Conservation (phyloP, 2,113 vertebrate genomes). For the Micromys minutus region DNA sequence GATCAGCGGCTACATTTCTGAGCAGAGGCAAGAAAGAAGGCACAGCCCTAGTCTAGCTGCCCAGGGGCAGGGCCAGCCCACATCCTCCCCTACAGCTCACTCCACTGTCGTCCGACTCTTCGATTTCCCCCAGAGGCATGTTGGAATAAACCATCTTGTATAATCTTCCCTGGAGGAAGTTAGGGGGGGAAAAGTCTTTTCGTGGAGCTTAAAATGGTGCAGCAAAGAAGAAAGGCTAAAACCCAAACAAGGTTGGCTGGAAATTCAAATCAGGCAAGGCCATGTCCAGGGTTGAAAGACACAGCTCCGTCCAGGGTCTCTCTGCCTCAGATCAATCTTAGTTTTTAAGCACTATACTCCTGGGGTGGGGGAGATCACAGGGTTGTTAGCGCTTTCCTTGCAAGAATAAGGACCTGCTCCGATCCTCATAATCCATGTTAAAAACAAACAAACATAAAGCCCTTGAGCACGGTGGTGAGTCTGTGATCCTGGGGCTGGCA, state of each 20-base stretch:
- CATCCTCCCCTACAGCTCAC: background rate
- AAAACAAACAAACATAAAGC: background rate
- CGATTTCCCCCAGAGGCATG: background rate
- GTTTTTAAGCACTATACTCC: background rate
- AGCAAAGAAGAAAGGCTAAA: slow-evolving; percentile 15
- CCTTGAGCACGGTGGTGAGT: background rate
- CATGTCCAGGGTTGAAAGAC: background rate
- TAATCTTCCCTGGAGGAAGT: background rate
- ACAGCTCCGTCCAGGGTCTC: background rate
- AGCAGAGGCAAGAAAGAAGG: background rate
- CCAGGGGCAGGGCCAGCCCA: background rate
- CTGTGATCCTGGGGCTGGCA: background rate
- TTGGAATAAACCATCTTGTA: background rate
- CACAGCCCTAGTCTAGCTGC: background rate
- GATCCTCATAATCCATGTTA: background rate
- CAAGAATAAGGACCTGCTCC: background rate
- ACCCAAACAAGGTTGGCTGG: background rate
- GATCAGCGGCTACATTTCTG: background rate
- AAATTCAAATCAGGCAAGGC: background rate
- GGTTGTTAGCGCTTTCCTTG: background rate
- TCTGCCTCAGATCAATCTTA: background rate
- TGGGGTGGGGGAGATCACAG: background rate
- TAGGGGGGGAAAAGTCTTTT: background rate
- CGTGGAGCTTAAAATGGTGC: background rate
- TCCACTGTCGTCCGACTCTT: background rate